Conservation (phyloP, 2,888 invertebrate species). For the Lissonota sp. region DNA sequence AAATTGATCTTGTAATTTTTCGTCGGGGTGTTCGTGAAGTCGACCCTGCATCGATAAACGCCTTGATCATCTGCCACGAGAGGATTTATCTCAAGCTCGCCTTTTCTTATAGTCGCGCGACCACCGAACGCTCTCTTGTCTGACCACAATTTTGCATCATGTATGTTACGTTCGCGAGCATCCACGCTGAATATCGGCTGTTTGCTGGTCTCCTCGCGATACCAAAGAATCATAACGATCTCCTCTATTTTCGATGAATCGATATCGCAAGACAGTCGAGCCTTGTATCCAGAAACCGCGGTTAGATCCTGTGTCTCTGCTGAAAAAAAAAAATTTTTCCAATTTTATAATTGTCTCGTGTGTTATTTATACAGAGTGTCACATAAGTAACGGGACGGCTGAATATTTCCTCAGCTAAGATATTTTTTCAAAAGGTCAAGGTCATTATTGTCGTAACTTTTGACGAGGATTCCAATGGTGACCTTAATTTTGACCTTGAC, state of each 20-base stretch:
- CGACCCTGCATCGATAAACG: conserved; percentile 85
- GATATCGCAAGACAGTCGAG: conserved; percentile 94
- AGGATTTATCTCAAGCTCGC: conserved; percentile 83
- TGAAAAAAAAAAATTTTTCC: conserved; percentile 73
- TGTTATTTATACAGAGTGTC: no score
- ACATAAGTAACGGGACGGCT: no score
- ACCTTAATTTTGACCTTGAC: no score
- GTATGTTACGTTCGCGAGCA: conserved; percentile 82
- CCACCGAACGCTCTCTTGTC: conserved; percentile 83
- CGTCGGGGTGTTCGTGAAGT: conserved; percentile 85
- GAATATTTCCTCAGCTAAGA: no score
- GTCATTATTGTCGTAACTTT: no score
- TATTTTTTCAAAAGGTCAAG: no score
- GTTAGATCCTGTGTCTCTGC: conserved; percentile 89
- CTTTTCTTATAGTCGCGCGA: conserved; percentile 83
- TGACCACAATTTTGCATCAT: conserved; percentile 84
- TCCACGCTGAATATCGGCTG: conserved; percentile 93
- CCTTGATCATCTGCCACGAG: conserved; percentile 84
- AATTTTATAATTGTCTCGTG: conserved; percentile 4
- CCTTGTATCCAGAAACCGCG: conserved; percentile 92
- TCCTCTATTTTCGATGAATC: conserved; percentile 91
- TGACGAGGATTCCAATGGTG: no score
- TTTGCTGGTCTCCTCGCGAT: conserved; percentile 90
- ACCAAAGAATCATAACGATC: conserved; percentile 96
- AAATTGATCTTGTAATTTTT: conserved; percentile 85